Percentiles rank a stretch among this genome's conserved stretches.
phyloP scores from a whole-genome alignment of 2,797 vertebrate genomes.

The Poecilia wingei region DNA sequence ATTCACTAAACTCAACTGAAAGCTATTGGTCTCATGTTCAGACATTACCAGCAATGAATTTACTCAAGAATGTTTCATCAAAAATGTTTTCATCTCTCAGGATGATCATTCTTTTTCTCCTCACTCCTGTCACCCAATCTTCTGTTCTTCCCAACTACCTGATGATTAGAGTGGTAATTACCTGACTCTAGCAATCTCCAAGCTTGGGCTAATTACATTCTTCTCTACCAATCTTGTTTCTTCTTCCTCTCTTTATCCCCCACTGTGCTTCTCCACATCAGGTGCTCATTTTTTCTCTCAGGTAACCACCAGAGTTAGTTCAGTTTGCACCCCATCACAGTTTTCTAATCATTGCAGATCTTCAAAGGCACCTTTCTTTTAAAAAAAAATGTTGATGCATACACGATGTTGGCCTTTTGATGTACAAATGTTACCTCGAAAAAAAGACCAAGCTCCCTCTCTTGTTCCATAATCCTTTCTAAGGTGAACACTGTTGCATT shows the following conservation, averaged over 20 bases:
- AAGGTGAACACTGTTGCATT: neutral
- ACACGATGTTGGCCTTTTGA: neutral
- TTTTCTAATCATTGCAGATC: constrained; percentile 42
- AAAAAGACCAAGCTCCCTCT: neutral
- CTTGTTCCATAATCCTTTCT: neutral
- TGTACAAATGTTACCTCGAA: neutral
- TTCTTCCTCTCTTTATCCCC: constrained; percentile 3
- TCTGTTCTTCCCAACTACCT: constrained; percentile 56
- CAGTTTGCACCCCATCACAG: constrained; percentile 15
- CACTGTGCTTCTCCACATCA: constrained; percentile 40
- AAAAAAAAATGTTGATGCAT: neutral
- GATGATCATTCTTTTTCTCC: constrained; percentile 4
- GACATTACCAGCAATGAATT: neutral
- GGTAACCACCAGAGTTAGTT: constrained; percentile 26
- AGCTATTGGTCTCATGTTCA: neutral
- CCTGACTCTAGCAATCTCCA: constrained; percentile 55
- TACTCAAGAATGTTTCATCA: neutral
- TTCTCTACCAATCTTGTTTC: constrained; percentile 39
- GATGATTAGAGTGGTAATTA: constrained; percentile 76
- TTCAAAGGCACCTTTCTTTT: constrained; percentile 3
- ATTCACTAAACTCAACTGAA: neutral
- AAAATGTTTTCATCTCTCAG: neutral
- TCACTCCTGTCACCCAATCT: constrained; percentile 29
- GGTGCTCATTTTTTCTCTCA: constrained; percentile 48
- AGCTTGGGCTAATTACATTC: constrained; percentile 72